Percentiles rank a stretch among this genome's conserved stretches.
Evolutionary conservation across 2,888 invertebrate species (phyloP).

Genomic region (Malthinus flaveolus): DNA sequence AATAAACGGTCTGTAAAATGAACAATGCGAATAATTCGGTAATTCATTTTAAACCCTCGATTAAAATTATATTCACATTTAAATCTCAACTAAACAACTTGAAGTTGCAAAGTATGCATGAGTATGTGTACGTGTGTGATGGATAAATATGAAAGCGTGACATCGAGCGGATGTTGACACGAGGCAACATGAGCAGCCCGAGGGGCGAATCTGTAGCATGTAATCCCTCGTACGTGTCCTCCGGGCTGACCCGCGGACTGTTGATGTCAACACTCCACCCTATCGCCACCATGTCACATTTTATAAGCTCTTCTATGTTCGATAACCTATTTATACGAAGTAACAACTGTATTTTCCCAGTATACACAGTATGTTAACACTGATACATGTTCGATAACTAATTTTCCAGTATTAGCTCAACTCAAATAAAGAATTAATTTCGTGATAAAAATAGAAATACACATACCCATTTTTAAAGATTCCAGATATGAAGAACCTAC

Average conservation of each 20-base stretch:
- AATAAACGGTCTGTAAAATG: not conserved
- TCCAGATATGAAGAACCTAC: no score
- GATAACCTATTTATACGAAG: constrained; percentile 21
- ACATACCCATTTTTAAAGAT: no score
- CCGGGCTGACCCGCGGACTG: constrained; percentile 49
- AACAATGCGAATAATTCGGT: not conserved
- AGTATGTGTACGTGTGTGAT: constrained; percentile 26
- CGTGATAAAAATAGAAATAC: no score
- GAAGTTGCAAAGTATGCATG: constrained; percentile 25
- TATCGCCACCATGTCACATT: constrained; percentile 46
- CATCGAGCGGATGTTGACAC: constrained; percentile 44
- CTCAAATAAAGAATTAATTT: no score
- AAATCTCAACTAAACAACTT: constrained; percentile 25
- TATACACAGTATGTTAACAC: constrained; percentile 4
- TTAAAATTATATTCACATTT: constrained; percentile 18
- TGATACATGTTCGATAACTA: not conserved
- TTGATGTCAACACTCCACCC: constrained; percentile 48
- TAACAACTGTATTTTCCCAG: constrained; percentile 10
- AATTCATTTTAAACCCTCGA: constrained; percentile 11
- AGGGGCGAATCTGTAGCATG: constrained; percentile 40
- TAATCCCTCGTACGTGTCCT: constrained; percentile 51
- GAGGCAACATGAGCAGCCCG: constrained; percentile 37
- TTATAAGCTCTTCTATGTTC: constrained; percentile 21
- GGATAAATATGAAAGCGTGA: constrained; percentile 43
- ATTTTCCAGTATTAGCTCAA: no score